Conservation (phyloP, 1,140 invertebrate genomes). For the Dendroctonus ponderosae region DNA sequence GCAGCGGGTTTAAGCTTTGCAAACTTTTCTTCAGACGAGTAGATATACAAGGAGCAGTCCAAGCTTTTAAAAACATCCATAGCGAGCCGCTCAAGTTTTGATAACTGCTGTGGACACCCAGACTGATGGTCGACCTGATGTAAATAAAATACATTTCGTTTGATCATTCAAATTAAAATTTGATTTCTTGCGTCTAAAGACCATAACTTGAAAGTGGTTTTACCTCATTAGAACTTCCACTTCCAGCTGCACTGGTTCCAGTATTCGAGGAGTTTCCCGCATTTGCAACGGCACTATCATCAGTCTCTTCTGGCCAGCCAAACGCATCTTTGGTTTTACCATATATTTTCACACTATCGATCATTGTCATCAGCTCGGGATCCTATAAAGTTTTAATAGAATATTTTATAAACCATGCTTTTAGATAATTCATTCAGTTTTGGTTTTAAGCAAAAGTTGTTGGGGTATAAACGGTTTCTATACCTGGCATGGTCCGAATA, state of each 20-base stretch:
- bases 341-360: conserved; percentile 61
- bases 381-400: conserved; percentile 9
- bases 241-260: conserved; percentile 39
- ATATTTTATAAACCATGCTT: too few relatives aligned
- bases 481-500: conserved; percentile 80
- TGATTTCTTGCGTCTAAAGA: too few relatives aligned
- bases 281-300: conserved; percentile 64
- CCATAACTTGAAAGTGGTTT: background rate
- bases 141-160: background rate
- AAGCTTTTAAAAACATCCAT: conserved; percentile 33
- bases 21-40: conserved; percentile 49
- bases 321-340: conserved; percentile 95
- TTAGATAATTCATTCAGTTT: background rate
- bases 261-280: conserved; percentile 43
- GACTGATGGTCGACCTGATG: conserved; percentile 48
- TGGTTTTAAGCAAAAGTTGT: background rate
- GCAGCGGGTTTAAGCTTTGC: conserved; percentile 58
- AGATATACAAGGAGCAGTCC: conserved; percentile 40
- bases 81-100: conserved; percentile 53
- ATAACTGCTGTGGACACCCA: conserved; percentile 51
- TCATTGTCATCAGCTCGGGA: conserved; percentile 39
- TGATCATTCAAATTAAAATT: background rate
- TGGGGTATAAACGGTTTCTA: conserved; percentile 14
- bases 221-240: conserved; percentile 16
- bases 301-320: conserved; percentile 94